phyloP scores from a whole-genome alignment of 2,888 invertebrate genomes.

The Ophion ellenae region DNA sequence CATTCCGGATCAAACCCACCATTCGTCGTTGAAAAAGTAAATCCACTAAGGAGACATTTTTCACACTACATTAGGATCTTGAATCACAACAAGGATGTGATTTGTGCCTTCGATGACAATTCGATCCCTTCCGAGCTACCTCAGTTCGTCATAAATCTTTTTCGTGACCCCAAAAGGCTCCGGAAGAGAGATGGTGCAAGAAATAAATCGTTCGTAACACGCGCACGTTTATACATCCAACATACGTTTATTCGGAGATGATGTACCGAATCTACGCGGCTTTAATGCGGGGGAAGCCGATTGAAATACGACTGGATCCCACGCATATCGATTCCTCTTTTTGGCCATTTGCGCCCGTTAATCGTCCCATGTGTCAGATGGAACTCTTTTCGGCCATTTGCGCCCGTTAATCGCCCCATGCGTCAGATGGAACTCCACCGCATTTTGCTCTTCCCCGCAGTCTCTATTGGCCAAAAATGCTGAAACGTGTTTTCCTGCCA shows the following conservation, averaged over 20 bases:
- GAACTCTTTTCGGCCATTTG: background rate
- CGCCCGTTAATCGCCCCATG: background rate
- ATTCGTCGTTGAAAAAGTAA: background rate
- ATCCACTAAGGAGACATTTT: background rate
- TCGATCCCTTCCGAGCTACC: constrained; percentile 54
- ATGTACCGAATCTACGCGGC: constrained; percentile 71
- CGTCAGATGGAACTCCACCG: background rate
- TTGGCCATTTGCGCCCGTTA: background rate
- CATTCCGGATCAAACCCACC: background rate
- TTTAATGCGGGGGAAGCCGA: constrained; percentile 66
- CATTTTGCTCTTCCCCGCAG: background rate
- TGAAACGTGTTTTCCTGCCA: background rate
- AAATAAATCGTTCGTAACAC: constrained; percentile 20
- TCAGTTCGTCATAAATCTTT: constrained; percentile 72
- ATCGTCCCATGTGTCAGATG: background rate
- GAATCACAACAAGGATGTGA: constrained; percentile 60
- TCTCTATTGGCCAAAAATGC: background rate
- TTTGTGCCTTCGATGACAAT: constrained; percentile 60
- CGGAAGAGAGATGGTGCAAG: background rate
- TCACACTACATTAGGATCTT: constrained; percentile 39
- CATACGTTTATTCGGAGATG: constrained; percentile 63
- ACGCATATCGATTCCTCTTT: background rate
- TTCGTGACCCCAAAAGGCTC: constrained; percentile 68
- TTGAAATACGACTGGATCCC: constrained; percentile 18
- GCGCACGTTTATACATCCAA: constrained; percentile 11